Percentiles rank a stretch among this genome's conserved stretches.
Conservation (phyloP, 1,140 invertebrate genomes). For the Diorhabda sublineata region DNA sequence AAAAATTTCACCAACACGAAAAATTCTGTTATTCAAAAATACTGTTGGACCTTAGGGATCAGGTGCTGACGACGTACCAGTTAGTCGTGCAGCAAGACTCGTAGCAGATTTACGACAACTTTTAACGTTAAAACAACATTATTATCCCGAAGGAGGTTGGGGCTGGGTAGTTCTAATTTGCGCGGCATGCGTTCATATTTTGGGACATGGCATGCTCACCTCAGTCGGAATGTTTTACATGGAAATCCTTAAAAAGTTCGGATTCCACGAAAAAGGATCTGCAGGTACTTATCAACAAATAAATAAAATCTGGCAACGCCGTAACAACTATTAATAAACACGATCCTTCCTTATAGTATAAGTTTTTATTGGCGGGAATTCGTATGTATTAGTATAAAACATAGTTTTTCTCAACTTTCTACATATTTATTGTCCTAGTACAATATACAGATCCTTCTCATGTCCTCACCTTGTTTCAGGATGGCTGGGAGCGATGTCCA, state of each 20-base stretch:
- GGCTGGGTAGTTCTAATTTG: slow-evolving; percentile 64
- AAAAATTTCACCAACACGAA: not conserved
- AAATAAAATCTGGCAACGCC: too few relatives aligned
- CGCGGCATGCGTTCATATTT: slow-evolving; percentile 57
- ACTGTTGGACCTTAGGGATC: slow-evolving; percentile 30
- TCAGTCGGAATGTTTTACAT: slow-evolving; percentile 55
- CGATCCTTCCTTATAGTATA: too few relatives aligned
- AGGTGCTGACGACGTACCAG: slow-evolving; percentile 39
- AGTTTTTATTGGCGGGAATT: too few relatives aligned
- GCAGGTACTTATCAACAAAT: slow-evolving; percentile 13
- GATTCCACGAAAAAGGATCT: slow-evolving; percentile 38
- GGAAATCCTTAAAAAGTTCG: slow-evolving; percentile 53
- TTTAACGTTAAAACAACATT: slow-evolving; percentile 63
- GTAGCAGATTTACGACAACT: slow-evolving; percentile 55
- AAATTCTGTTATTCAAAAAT: not conserved
- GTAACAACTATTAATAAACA: too few relatives aligned
- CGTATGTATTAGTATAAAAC: too few relatives aligned
- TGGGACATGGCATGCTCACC: slow-evolving; percentile 61
- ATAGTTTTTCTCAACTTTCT: too few relatives aligned
- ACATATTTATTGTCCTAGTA: not conserved
- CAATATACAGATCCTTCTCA: not conserved
- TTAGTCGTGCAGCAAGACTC: slow-evolving; percentile 42
- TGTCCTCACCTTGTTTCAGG: slow-evolving; percentile 56
- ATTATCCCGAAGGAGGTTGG: slow-evolving; percentile 73
- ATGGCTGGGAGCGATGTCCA: slow-evolving; percentile 79